These are phyloP conservation scores for Eleginops maclovinus DNA, from an alignment of 2,113 vertebrate species.

Conservation along the genomic window DNA sequence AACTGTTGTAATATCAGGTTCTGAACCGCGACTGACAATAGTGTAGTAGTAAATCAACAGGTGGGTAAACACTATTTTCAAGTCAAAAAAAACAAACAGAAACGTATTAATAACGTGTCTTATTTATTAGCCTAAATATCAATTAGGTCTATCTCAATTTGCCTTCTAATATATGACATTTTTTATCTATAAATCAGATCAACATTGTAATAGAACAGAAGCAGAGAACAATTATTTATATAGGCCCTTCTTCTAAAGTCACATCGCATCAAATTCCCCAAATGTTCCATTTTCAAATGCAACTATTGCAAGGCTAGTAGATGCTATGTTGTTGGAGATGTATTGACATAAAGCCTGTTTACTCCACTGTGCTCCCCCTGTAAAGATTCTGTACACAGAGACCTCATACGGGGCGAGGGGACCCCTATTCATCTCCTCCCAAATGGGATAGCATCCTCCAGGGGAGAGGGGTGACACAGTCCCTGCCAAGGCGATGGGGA, in stretches of 20 bases:
- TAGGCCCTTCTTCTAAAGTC: neutral
- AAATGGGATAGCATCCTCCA: constrained; percentile 82
- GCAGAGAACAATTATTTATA: neutral
- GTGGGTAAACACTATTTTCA: constrained; percentile 8
- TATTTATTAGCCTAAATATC: neutral
- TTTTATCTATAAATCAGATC: neutral
- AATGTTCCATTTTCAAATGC: constrained; percentile 6
- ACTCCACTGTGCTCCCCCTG: constrained; percentile 72
- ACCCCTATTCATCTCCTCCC: constrained; percentile 83
- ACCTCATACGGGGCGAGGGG: constrained; percentile 77
- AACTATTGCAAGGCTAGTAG: neutral
- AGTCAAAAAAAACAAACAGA: neutral
- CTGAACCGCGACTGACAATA: neutral
- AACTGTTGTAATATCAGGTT: constrained; percentile 13
- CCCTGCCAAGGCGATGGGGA: constrained; percentile 80
- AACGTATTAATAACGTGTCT: neutral
- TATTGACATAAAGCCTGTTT: constrained; percentile 81
- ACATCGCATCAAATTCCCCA: neutral
- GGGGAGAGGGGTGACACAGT: constrained; percentile 79
- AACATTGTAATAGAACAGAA: neutral
- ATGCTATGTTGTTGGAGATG: constrained; percentile 51
- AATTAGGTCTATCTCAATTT: neutral
- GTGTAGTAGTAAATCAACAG: neutral
- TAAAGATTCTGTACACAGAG: constrained; percentile 75
- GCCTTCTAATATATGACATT: neutral